Evolutionary conservation across 2,797 vertebrate genomes (phyloP).

Genomic region (Pogonophryne albipinna): DNA sequence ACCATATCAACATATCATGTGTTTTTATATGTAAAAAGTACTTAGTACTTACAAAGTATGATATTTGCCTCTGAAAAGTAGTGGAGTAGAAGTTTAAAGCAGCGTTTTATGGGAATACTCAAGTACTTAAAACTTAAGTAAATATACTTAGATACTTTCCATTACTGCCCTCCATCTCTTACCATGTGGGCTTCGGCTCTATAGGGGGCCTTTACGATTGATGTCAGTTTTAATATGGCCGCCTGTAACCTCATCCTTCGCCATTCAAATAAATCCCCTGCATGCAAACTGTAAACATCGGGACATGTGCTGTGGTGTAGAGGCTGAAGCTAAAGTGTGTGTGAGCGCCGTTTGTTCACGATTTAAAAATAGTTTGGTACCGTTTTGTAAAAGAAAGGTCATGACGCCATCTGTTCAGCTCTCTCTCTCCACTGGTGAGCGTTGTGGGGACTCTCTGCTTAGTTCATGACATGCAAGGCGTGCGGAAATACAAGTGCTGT

Average conservation of each 20-base stretch:
- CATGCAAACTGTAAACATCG: constrained; percentile 32
- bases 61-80: too few species aligned
- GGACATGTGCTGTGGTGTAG: neutral
- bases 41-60: too few species aligned
- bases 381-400: constrained; percentile 25
- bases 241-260: constrained; percentile 29
- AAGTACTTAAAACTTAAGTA: too few species aligned
- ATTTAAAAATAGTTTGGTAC: constrained; percentile 24
- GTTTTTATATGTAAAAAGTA: too few species aligned
- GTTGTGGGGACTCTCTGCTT: constrained; percentile 47
- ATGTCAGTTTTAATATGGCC: constrained; percentile 44
- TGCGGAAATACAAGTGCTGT: constrained; percentile 46
- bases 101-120: too few species aligned
- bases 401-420: constrained; percentile 17
- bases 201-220: constrained; percentile 16
- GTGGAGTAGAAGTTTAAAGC: too few species aligned
- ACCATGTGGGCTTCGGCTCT: constrained; percentile 28
- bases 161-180: neutral
- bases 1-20: too few species aligned
- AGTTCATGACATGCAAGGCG: constrained; percentile 32
- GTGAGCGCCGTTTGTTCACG: constrained; percentile 2
- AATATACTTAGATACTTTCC: too few species aligned
- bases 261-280: constrained; percentile 35
- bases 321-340: constrained; percentile 13
- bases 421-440: constrained; percentile 12